Evolutionary conservation across 2,888 invertebrate genomes (phyloP).

Genomic region (Linhomoeus sp.): DNA sequence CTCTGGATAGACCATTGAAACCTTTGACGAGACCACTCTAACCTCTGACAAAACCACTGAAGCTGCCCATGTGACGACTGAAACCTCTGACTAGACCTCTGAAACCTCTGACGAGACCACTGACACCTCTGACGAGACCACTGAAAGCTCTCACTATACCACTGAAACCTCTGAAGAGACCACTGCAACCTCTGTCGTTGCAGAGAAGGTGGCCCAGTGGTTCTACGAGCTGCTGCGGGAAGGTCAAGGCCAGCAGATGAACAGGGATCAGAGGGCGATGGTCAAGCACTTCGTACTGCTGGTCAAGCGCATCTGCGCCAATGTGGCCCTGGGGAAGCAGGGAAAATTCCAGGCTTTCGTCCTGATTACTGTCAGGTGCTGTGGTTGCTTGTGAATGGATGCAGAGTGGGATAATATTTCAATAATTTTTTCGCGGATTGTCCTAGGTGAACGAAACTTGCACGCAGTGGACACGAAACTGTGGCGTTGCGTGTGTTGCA

Average conservation of each 20-base stretch:
- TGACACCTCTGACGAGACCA: no score
- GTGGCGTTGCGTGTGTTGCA: no score
- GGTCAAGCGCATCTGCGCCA: slow-evolving; percentile 66
- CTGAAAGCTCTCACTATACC: no score
- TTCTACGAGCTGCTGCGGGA: slow-evolving; percentile 20
- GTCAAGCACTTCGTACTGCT: slow-evolving; percentile 72
- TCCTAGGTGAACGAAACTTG: no score
- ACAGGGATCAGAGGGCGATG: slow-evolving; percentile 40
- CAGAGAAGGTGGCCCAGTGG: slow-evolving; percentile 18
- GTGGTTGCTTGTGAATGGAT: neutral
- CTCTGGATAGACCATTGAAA: no score
- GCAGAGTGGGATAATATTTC: neutral
- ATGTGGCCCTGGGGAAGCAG: slow-evolving; percentile 77
- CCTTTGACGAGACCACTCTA: no score
- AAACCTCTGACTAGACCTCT: no score
- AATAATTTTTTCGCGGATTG: neutral
- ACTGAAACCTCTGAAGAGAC: no score
- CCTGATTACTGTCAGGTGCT: slow-evolving; percentile 72
- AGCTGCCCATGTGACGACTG: no score
- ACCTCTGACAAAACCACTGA: no score
- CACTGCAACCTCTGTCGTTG: slow-evolving; percentile 3
- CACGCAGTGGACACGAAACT: no score
- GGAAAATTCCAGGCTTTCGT: slow-evolving; percentile 92
- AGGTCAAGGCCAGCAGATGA: slow-evolving; percentile 15
- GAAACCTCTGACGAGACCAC: no score